phyloP scores from a whole-genome alignment of 1,140 invertebrate species.

The Acromyrmex heyeri region DNA sequence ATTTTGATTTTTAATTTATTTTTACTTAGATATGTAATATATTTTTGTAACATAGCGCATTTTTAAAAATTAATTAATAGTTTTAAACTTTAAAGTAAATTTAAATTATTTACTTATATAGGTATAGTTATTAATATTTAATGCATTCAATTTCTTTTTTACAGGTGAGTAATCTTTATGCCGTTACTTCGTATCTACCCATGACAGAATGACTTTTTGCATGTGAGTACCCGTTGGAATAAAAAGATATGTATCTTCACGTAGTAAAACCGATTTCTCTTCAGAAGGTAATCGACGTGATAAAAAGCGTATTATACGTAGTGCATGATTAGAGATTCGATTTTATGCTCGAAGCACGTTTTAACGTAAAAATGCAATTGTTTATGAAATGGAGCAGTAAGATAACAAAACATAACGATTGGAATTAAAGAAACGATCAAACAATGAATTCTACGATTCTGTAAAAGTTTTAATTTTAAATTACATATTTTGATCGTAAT shows the following conservation, averaged over 20 bases:
- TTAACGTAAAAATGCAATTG: background rate
- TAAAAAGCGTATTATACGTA: background rate
- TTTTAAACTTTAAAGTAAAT: background rate
- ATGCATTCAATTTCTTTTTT: conserved; percentile 62
- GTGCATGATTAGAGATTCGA: conserved; percentile 10
- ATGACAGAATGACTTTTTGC: conserved; percentile 11
- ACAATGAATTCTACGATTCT: background rate
- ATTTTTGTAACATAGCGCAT: background rate
- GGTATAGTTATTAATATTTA: conserved; percentile 14
- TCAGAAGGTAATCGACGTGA: conserved; percentile 42
- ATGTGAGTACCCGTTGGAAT: conserved; percentile 43
- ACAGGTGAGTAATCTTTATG: conserved; percentile 79
- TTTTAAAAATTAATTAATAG: background rate
- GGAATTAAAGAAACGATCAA: background rate
- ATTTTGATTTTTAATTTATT: background rate
- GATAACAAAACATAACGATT: background rate
- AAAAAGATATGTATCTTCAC: conserved; percentile 23
- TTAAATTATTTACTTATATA: background rate
- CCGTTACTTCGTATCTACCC: conserved; percentile 32
- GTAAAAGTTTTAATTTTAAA: background rate
- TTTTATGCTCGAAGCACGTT: conserved; percentile 10
- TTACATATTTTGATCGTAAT: background rate
- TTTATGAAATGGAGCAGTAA: background rate
- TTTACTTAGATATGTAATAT: background rate
- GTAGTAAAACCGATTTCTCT: conserved; percentile 25